Evolutionary conservation across 2,113 vertebrate species (phyloP).

Genomic region (Probosciger aterrimus): DNA sequence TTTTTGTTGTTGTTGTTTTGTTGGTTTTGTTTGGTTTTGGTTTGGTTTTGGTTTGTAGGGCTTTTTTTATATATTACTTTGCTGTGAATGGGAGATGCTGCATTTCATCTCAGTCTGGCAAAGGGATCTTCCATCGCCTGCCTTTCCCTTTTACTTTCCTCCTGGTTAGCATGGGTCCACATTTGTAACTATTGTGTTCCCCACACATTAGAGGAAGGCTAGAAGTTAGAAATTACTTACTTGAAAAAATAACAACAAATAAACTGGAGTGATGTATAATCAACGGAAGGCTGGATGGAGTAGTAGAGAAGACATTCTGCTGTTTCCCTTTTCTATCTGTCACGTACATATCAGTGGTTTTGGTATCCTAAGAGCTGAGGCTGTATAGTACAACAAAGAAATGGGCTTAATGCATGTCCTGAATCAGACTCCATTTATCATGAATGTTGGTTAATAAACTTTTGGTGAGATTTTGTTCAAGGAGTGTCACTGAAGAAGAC

Average conservation of each 20-base stretch:
- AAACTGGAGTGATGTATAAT: neutral
- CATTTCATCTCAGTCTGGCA: neutral
- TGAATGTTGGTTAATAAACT: neutral
- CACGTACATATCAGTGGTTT: neutral
- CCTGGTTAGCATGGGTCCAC: neutral
- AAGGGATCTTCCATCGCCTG: neutral
- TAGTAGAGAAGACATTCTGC: neutral
- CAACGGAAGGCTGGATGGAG: neutral
- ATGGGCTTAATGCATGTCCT: neutral
- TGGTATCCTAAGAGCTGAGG: neutral
- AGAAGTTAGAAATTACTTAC: neutral
- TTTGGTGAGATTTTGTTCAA: neutral
- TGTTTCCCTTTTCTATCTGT: neutral
- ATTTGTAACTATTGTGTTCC: neutral
- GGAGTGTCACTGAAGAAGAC: neutral
- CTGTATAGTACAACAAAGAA: neutral
- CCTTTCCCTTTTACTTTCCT: neutral
- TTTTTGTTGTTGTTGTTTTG: neutral
- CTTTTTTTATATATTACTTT: neutral
- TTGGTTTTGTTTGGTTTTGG: neutral
- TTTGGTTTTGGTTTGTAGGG: neutral
- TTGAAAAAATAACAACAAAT: neutral
- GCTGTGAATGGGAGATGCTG: neutral
- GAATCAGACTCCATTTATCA: neutral
- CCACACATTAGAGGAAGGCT: neutral